Evolutionary conservation across 2,113 vertebrate species (phyloP).

Genomic region (Dipodomys spectabilis): DNA sequence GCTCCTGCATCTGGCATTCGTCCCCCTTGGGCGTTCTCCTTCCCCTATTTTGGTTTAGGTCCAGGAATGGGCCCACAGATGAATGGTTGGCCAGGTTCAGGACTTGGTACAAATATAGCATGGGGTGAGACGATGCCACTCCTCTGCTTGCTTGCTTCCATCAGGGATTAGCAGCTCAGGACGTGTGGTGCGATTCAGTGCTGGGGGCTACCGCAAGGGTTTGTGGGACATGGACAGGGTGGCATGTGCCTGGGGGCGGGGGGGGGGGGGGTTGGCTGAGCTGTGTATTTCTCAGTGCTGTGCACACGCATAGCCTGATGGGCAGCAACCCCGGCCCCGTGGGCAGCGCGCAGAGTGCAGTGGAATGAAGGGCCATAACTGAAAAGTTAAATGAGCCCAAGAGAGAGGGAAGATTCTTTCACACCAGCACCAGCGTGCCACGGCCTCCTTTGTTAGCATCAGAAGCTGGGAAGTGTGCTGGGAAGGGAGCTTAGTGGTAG

Average conservation of each 20-base stretch:
- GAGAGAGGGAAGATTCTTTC: neutral
- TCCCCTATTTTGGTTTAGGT: too few species aligned
- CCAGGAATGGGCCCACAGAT: neutral
- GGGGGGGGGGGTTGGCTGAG: too few species aligned
- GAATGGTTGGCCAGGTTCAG: neutral
- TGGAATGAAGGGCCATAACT: neutral
- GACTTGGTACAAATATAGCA: neutral
- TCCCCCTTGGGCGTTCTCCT: neutral
- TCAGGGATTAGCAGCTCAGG: neutral
- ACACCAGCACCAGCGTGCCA: neutral
- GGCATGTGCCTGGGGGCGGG: neutral
- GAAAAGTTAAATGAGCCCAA: neutral
- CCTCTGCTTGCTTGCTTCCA: neutral
- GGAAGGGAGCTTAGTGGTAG: too few species aligned
- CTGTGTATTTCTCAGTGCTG: neutral
- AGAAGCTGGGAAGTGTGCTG: neutral
- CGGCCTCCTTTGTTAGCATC: neutral
- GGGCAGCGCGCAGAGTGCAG: neutral
- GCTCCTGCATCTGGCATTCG: neutral
- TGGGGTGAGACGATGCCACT: accelerated
- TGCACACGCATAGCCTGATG: neutral
- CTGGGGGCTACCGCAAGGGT: accelerated
- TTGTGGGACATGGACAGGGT: neutral
- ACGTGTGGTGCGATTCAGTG: accelerated
- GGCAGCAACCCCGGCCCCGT: neutral